A percentile compares a stretch with the other conserved stretches of the same genome.
These are phyloP conservation scores for Homalodisca vitripennis DNA, from an alignment of 1,140 invertebrate genomes.

Conservation along the genomic window DNA sequence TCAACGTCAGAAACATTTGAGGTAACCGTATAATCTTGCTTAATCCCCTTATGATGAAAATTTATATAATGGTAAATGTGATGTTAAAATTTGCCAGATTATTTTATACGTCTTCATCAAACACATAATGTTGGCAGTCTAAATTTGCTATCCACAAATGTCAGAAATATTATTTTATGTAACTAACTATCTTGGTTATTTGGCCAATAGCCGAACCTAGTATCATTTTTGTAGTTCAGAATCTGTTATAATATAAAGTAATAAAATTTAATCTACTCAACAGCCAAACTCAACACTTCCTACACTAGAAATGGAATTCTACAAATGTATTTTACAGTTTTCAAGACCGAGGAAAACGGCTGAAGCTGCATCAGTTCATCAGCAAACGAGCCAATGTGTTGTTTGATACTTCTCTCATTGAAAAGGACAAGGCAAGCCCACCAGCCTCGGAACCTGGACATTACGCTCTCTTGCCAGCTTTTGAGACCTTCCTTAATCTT, in stretches of 20 bases:
- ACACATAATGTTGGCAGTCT: too few relatives aligned
- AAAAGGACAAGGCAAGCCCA: constrained; percentile 41
- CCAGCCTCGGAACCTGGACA: constrained; percentile 56
- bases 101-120: too few relatives aligned
- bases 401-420: constrained; percentile 53
- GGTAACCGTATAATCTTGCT: too few relatives aligned
- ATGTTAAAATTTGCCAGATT: too few relatives aligned
- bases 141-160: too few relatives aligned
- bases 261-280: neutral
- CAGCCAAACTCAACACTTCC: neutral
- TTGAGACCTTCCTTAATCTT: constrained; percentile 75
- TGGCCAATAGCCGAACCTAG: too few relatives aligned
- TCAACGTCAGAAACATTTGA: constrained; percentile 66
- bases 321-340: constrained; percentile 56
- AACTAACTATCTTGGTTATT: too few relatives aligned
- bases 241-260: neutral
- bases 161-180: too few relatives aligned
- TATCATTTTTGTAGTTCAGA: neutral
- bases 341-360: constrained; percentile 76
- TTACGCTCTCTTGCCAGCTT: constrained; percentile 80
- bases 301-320: neutral
- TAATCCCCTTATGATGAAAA: too few relatives aligned
- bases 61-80: too few relatives aligned
- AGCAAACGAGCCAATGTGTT: constrained; percentile 70
- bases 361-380: constrained; percentile 81